These are phyloP conservation scores for Aricia artaxerxes DNA, from an alignment of 2,888 invertebrate species.

Conservation along the genomic window DNA sequence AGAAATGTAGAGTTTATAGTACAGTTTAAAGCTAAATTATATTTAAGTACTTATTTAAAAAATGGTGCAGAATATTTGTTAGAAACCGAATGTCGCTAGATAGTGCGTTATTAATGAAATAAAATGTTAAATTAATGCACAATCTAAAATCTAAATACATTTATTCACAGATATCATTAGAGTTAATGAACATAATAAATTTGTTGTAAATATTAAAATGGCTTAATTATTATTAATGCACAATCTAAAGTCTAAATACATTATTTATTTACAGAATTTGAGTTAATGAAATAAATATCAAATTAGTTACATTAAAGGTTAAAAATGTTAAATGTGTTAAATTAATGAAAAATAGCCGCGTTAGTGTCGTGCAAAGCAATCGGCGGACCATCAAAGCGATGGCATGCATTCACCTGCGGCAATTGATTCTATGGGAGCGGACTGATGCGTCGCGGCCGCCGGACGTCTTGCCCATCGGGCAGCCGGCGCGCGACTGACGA, in stretches of 20 bases:
- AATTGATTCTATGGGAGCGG: conserved; percentile 65
- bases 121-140: background rate
- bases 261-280: background rate
- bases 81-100: background rate
- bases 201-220: too few relatives aligned
- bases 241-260: background rate
- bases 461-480: conserved; percentile 76
- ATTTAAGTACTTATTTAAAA: background rate
- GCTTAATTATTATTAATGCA: background rate
- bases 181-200: too few relatives aligned
- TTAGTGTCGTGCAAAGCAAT: conserved; percentile 24
- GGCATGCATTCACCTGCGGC: conserved; percentile 56
- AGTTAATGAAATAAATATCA: background rate
- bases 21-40: background rate
- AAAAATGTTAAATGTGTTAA: background rate
- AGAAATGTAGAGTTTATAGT: background rate
- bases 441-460: conserved; percentile 70
- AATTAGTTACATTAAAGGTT: background rate
- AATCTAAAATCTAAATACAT: too few relatives aligned
- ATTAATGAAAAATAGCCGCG: background rate
- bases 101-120: background rate
- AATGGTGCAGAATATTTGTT: background rate
- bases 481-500: conserved; percentile 53
- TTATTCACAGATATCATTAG: too few relatives aligned
- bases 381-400: conserved; percentile 26